phyloP scores from a whole-genome alignment of 1,140 invertebrate genomes.

The Leptoteleia sp. region DNA sequence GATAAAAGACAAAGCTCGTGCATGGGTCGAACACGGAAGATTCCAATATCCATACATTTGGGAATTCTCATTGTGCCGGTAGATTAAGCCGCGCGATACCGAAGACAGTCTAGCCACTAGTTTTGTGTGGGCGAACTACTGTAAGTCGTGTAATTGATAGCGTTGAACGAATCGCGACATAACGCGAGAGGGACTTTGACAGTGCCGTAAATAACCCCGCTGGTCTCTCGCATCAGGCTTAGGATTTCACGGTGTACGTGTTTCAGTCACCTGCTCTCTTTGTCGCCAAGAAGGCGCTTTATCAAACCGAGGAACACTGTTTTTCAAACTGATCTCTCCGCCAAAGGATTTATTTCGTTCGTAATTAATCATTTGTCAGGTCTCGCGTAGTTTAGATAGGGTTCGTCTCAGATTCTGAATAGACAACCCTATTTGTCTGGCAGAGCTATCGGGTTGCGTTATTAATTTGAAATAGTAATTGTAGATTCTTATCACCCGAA shows the following conservation, averaged over 20 bases:
- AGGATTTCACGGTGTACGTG: constrained; percentile 60
- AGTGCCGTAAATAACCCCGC: constrained; percentile 66
- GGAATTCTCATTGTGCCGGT: constrained; percentile 34
- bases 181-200: constrained; percentile 64
- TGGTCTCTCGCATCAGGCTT: constrained; percentile 43
- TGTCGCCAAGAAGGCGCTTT: constrained; percentile 59
- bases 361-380: constrained; percentile 62
- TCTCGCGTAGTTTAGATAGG: constrained; percentile 44
- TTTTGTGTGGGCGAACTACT: constrained; percentile 67
- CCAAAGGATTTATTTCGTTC: constrained; percentile 60
- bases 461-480: constrained; percentile 55
- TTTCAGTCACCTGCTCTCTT: constrained; percentile 63
- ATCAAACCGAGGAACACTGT: constrained; percentile 61
- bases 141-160: constrained; percentile 75
- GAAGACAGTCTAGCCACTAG: constrained; percentile 71
- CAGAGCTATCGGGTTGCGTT: constrained; percentile 46
- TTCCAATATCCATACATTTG: constrained; percentile 53
- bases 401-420: constrained; percentile 47
- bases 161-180: constrained; percentile 67
- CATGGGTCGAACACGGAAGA: constrained; percentile 60
- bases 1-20: constrained; percentile 33
- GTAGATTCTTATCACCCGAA: constrained; percentile 40
- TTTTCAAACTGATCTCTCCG: constrained; percentile 59
- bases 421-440: constrained; percentile 54
- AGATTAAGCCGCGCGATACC: constrained; percentile 49